Evolutionary conservation across 2,113 vertebrate genomes (phyloP), one percentile per base, ranked within the genome.

Genomic region (Sturnus vulgaris): DNA sequence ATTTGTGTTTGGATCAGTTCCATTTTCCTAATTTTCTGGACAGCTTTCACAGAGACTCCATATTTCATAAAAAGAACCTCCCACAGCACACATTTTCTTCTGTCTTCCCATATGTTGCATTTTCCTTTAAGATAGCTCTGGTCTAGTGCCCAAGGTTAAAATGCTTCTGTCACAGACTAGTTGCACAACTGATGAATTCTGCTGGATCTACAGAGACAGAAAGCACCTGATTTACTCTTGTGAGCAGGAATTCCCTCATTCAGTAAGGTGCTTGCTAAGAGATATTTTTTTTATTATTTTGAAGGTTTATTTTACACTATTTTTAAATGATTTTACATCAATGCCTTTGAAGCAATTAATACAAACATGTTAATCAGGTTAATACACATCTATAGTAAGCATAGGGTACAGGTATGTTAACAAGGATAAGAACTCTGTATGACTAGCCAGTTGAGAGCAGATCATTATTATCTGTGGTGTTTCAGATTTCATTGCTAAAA

Each of bases 31-130:
- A 84, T 88, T 82, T 90, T 91, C 91, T 86, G 35, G 35, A 35
- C 73, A 80, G 82, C 49, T 88, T 92, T 95, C 90, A 95, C 59
- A 71, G 52, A 92, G 66, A 63, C 24, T 85, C 50, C 7, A 9
- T 88, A 80, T 83, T 96, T 94, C 82, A 87, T 79, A 93, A 95
- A 95, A 95, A 95, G 94, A 90, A 85, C 88, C 68, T 94, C 87
- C 90, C 56, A 93, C 90, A 94, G 78, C 60, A 81, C 82, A 94
- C 23, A 88, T 56, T 96, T 92, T 91, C 64, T 92, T 88, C 82
- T 88, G 47, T 73, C 60, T 88, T 94, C 47, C 95, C 85, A 64
- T 95, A 93, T 95, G 94, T 44, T 92, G 23, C 42, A 55, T 92
- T 91, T 92, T 91, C 53, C 37, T 92, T 76, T 82, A 93, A 55